Evolutionary conservation across 2,797 vertebrate species (phyloP), one percentile per base, ranked within the genome.

Genomic region (Myotis daubentonii): DNA sequence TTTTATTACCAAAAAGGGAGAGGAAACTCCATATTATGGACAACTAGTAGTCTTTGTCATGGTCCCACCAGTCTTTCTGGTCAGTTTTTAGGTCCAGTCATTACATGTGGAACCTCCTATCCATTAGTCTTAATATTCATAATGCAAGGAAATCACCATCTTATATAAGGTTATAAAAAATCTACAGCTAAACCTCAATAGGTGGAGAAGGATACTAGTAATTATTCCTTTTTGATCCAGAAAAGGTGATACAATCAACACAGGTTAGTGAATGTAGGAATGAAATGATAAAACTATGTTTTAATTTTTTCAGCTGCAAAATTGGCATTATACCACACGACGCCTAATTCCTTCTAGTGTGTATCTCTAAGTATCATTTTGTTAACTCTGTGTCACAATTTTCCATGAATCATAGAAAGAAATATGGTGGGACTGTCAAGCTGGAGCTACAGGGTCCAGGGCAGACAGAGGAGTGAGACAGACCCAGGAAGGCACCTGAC

Each of bases 291-390:
- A 89, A 86, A 38, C 30, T 65, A 62, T 41, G 22, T 74, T 90
- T 68, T 28, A 28, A 11, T 62, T 79, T 87, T 93, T 87, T 93
- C 53, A 82, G 28, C 12, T 38, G 57, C 3, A 84, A 87, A 87
- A 84, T 55, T 88, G 55, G 10, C 13, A 41, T 71, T 66, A 25
- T 65, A 44, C 3, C 12, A 44, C 20, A 78, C 0, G 36, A 78
- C 62, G 28, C 71, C 71, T 95, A 82, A 51, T 15, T 78, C 15
- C 22, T 91, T 88, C 65, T 65, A 33, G 12, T 60, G 25, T 36
- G 86, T 72, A 89, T 80, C 23, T 87, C 62, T 20, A 87, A 44
- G 47, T 88, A 95, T 62, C 53, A 68, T 80, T 94, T 94, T 84
- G 19, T 68, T 25, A 87, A 38, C 33, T 94, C 62, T 94, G 5